Conservation (phyloP, 2,113 vertebrate species). For the Epinephelus fuscoguttatus region DNA sequence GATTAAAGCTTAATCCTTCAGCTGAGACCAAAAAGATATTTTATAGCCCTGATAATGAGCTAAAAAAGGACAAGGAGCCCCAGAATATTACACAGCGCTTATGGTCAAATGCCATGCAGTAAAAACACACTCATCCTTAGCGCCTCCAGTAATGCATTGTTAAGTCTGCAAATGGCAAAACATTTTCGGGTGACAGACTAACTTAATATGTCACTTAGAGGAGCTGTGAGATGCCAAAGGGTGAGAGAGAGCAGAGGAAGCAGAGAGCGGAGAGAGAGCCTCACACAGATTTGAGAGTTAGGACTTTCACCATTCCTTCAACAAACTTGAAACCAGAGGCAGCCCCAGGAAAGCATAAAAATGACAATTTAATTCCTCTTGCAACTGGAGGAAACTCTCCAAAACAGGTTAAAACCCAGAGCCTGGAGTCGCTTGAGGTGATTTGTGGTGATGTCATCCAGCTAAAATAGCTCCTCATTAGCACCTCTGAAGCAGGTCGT, state of each 20-base stretch:
- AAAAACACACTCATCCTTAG: conserved; percentile 44
- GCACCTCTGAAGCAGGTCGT: conserved; percentile 74
- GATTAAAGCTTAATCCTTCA: conserved; percentile 30
- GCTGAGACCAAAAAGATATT: conserved; percentile 19
- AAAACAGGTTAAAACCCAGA: conserved; percentile 47
- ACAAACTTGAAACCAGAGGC: conserved; percentile 37
- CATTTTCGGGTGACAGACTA: conserved; percentile 41
- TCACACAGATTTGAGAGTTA: neutral
- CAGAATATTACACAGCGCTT: conserved; percentile 31
- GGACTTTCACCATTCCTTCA: conserved; percentile 26
- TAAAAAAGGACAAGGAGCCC: conserved; percentile 8
- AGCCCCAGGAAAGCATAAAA: conserved; percentile 6
- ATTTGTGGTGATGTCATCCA: conserved; percentile 77
- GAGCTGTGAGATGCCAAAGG: conserved; percentile 22
- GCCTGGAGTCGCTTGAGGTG: conserved; percentile 62
- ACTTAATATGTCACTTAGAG: conserved; percentile 49
- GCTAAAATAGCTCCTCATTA: conserved; percentile 83
- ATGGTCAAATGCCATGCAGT: conserved; percentile 41
- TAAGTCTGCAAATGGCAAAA: conserved; percentile 52
- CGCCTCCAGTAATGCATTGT: conserved; percentile 27
- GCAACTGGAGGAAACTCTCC: conserved; percentile 34
- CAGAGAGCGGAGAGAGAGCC: neutral
- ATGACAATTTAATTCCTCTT: conserved; percentile 37
- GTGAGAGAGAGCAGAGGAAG: neutral
- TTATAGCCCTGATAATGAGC: conserved; percentile 31